Percentiles rank a stretch among this genome's conserved stretches.
phyloP scores from a whole-genome alignment of 2,888 invertebrate genomes.

The Chymomyza fuscimana region DNA sequence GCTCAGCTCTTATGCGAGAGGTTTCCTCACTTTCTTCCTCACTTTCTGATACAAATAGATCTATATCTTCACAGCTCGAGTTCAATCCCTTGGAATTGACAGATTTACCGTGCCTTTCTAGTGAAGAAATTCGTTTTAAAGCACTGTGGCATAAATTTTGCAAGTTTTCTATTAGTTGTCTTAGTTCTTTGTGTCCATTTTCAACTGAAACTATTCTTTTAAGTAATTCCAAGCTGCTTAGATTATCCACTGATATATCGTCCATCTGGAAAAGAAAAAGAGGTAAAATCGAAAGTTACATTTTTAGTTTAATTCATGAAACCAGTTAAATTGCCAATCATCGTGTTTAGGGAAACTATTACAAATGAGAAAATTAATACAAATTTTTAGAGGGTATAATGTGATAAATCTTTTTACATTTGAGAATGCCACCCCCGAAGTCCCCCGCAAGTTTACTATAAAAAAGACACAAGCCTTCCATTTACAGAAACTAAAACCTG shows the following conservation, averaged over 20 bases:
- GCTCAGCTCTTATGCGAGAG: slow-evolving; percentile 89
- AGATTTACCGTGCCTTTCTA: slow-evolving; percentile 60
- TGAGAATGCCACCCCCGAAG: no score
- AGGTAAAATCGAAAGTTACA: no score
- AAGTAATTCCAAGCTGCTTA: slow-evolving; percentile 81
- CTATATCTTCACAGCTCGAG: slow-evolving; percentile 86
- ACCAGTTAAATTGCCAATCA: no score
- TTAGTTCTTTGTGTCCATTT: slow-evolving; percentile 82
- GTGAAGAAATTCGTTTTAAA: slow-evolving; percentile 73
- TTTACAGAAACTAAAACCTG: no score
- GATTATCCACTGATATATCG: slow-evolving; percentile 82
- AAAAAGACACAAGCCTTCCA: no score
- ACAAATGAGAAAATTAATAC: no score
- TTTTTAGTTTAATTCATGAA: no score
- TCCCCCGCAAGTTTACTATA: no score
- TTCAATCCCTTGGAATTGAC: slow-evolving; percentile 27
- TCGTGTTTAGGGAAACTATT: no score
- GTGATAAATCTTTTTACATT: no score
- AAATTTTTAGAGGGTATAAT: no score
- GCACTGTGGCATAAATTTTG: slow-evolving; percentile 72
- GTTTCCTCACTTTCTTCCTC: slow-evolving; percentile 87
- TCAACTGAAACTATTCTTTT: slow-evolving; percentile 82
- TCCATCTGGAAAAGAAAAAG: slow-evolving; percentile 82
- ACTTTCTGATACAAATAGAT: slow-evolving; percentile 90
- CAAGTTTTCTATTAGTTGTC: slow-evolving; percentile 76